A percentile compares a stretch with the other conserved stretches of the same genome.
phyloP scores from a whole-genome alignment of 2,113 vertebrate genomes.

The Apus apus region DNA sequence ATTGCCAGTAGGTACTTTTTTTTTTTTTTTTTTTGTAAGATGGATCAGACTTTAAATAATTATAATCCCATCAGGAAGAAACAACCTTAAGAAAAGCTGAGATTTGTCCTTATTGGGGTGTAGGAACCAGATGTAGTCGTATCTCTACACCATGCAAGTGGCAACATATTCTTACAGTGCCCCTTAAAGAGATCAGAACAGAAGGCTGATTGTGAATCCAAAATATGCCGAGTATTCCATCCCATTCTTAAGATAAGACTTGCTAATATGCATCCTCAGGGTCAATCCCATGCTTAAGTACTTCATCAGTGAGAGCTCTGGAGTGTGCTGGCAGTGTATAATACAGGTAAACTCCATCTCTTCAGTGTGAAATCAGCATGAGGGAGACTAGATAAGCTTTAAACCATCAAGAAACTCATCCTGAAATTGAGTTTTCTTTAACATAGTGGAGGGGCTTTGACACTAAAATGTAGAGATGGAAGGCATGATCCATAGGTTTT shows the following conservation, averaged over 20 bases:
- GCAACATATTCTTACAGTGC: neutral
- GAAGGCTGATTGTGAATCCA: neutral
- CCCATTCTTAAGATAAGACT: neutral
- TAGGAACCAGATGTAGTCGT: neutral
- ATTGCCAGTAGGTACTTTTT: neutral
- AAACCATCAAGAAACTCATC: neutral
- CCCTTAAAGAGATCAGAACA: neutral
- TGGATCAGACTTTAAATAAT: neutral
- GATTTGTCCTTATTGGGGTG: neutral
- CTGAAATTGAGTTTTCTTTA: neutral
- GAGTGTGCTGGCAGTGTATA: neutral
- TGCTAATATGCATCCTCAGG: neutral
- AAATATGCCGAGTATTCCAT: neutral
- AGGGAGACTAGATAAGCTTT: neutral
- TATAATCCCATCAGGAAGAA: neutral
- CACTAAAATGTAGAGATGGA: neutral
- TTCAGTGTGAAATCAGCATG: neutral
- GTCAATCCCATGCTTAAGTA: neutral
- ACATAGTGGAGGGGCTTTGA: neutral
- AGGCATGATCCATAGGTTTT: neutral
- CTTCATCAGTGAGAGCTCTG: neutral
- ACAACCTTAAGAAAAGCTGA: neutral
- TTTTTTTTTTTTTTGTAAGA: neutral
- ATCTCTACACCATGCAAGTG: neutral
- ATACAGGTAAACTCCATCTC: neutral